Base-by-base conservation (phyloP, 1,140 invertebrate genomes). In the Dendrolimus kikuchii region DNA sequence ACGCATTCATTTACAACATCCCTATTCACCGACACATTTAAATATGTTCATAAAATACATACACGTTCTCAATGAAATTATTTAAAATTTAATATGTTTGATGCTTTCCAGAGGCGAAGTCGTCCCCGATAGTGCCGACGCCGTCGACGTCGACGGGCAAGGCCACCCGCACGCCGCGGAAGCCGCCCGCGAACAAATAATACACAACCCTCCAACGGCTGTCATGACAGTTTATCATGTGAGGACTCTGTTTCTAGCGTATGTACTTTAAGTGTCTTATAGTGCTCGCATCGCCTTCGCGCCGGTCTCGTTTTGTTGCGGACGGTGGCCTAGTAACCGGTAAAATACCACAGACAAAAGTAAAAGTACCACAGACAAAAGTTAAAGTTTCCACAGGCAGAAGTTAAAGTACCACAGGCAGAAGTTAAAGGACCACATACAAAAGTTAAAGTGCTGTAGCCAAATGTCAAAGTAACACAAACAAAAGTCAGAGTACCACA, bases 71-170 rank as follows among this genome's bases (percentile, higher is more conserved):
- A n/a, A n/a, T n/a, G n/a, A 23, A 23, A 23, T 23, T 1, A 23
- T 23, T 23, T 23, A 23, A n/a, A 23, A 23, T 23, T 23, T 23
- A 3, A 2, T 23, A 3, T 8, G 43, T 45, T n/a, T 9, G 43
- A n/a, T 5, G 43, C 6, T 4, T n/a, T 10, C 38, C 66, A 70
- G 74, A 77, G 23, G 52, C 59, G 23, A 82, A 86, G 62, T 59
- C 77, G 5, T 68, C 77, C 0, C 80, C 81, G 3, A 64, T 82
- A 51, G 78, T 78, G 47, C 77, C 86, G 6, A 81, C 74, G 4
- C 86, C 86, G 3, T 88, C 86, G 4, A 88, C 86, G 6, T 87
- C 86, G 39, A 86, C 83, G 5, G 86, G 83, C 45, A 87, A 88
- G 62, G 73, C 77, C 5, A 79, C 78, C 5, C 77, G 85, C 62